A percentile compares a stretch with the other conserved stretches of the same genome.
Conservation (phyloP, 2,888 invertebrate species). For the Anorthoa munda region DNA sequence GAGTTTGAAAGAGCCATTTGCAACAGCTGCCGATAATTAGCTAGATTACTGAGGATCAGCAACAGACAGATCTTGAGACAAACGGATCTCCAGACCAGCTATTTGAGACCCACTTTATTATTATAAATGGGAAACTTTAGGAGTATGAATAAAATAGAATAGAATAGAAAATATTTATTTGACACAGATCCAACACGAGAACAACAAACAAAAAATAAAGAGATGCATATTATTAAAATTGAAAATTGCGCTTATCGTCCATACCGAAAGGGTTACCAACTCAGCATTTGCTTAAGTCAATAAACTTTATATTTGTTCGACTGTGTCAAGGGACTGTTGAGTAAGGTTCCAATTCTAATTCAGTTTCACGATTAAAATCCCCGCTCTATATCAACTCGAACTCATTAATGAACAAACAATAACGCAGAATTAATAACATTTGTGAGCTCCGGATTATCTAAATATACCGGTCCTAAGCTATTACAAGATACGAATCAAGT, state of each 20-base stretch:
- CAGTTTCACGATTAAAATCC: neutral
- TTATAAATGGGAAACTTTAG: no score
- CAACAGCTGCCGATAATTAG: neutral
- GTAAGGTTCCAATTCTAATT: conserved; percentile 3
- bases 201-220: no score
- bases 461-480: neutral
- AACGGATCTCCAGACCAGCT: neutral
- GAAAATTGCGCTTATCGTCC: no score
- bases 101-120: neutral
- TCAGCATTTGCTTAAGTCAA: neutral
- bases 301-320: conserved; percentile 3
- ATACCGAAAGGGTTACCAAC: no score
- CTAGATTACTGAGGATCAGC: neutral
- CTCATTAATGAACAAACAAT: conserved; percentile 6
- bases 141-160: no score
- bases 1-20: neutral
- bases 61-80: neutral
- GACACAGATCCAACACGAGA: no score
- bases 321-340: neutral
- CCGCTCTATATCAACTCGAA: neutral
- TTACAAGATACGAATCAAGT: conserved; percentile 19
- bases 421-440: neutral
- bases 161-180: no score
- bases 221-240: no score
- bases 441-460: neutral